Base-by-base conservation (phyloP, 2,113 vertebrate genomes). In the Polypterus senegalus region DNA sequence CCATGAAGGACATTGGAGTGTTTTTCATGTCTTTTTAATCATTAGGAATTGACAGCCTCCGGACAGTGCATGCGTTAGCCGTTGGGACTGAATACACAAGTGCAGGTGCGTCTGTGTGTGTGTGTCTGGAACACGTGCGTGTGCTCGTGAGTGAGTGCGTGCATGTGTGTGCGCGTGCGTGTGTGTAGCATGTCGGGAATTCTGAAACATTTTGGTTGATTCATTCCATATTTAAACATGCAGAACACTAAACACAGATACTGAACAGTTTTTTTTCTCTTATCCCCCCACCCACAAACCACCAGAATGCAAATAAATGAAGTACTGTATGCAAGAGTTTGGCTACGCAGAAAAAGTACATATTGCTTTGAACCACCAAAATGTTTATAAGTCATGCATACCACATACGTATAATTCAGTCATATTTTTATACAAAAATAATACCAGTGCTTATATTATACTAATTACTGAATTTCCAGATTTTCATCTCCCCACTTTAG, bases 301-400 rank as follows among this genome's bases (percentile, higher is more conserved):
- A 27, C 27, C 27, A 27, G 27, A 27, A 27, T 27, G 27, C 27
- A 27, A 27, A 27, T 27, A 27, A 27, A 27, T 27, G 27, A 27
- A 27, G 27, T 27, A 27, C 27, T 27, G 27, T 27, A 27, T 27
- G 27, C 27, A 27, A 27, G 27, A 27, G 27, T 27, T 27, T 27
- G 27, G 27, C 27, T 27, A 27, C 79, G 74, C 81, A 86, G 80
- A 81, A 82, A 80, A 72, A 82, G 75, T 77, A 88, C 84, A 85
- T 86, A 86, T 84, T 85, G 85, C 85, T 86, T 86, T 80, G 77
- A 78, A 83, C 78, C 83, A 86, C 77, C 78, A 80, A 80, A 75
- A 78, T 83, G 79, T 82, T 86, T 83, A 85, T 84, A 85, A 76
- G 75, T 84, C 82, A 83, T 86, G 84, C 85, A 88, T 85, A 83